Evolutionary conservation across 1,140 invertebrate genomes (phyloP), one percentile per base, ranked within the genome.

Genomic region (Lanistes nyassanus): DNA sequence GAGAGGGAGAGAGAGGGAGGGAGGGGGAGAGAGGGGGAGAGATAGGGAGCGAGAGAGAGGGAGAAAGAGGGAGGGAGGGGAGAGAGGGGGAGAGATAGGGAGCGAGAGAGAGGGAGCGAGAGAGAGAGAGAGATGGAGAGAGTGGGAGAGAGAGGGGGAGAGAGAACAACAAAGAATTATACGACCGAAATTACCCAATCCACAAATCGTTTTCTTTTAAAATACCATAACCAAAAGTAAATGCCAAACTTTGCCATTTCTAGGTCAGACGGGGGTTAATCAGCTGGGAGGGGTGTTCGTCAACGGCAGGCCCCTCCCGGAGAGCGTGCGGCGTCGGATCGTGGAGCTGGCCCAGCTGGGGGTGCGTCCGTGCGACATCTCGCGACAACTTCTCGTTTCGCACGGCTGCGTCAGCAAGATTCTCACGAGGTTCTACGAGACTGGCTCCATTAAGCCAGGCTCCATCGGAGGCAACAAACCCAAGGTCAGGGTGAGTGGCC

Each of bases 401-500:
- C 97, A 98, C 90, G 97, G 97, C 34, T 98, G 97, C 89, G 97
- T 98, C 0, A 96, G 95, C 79, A 98, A 98, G 90, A 98, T 98
- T 86, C 96, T 96, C 36, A 92, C 96, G 21, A 78, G 97, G 92
- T 98, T 97, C 91, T 99, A 99, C 89, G 97, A 99, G 90, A 99
- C 88, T 0, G 86, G 86, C 62, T 98, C 96, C 84, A 99, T 99
- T 90, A 98, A 98, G 88, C 98, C 98, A 21, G 98, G 98, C 7
- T 97, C 99, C 53, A 99, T 99, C 85, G 98, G 98, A 3, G 98
- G 98, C 23, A 98, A 96, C 55, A 99, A 99, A 90, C 98, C 98
- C 23, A 72, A 72, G 55, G 70, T 72, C 34, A 72, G 70, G 55
- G 70, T 62, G 56, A 72, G 70, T 72, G 37, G 26, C 36, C 26